A percentile compares a stretch with the other conserved stretches of the same genome.
Conservation (phyloP, 2,797 vertebrate species). For the Hyperoplus lanceolatus region DNA sequence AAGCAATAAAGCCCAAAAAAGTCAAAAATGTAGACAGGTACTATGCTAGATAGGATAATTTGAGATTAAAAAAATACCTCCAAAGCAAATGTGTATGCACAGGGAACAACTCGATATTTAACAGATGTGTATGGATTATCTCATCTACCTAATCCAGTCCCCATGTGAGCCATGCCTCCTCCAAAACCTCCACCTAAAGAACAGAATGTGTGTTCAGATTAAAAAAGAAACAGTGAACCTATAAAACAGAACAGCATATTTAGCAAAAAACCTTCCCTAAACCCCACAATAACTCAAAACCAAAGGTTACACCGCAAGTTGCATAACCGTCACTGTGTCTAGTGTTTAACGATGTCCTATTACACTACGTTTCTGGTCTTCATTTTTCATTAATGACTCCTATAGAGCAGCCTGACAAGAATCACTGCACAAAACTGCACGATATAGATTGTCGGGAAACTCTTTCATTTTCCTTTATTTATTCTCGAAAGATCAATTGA, state of each 20-base stretch:
- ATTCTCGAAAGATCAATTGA: too few species aligned
- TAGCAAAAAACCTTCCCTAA: not conserved
- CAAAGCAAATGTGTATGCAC: not conserved
- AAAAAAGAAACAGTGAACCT: not conserved
- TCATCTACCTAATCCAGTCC: conserved; percentile 94
- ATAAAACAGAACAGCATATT: not conserved
- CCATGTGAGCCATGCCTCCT: conserved; percentile 94
- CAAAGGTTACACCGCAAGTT: not conserved
- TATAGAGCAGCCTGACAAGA: too few species aligned
- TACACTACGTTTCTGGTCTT: too few species aligned
- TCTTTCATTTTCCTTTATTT: too few species aligned
- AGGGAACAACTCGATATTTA: not conserved
- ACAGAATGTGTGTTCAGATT: conserved; percentile 56
- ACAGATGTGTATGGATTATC: conserved; percentile 53
- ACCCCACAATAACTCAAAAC: not conserved
- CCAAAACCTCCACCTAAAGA: conserved; percentile 92
- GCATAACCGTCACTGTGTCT: not conserved
- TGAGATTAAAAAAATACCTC: not conserved
- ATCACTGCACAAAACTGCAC: too few species aligned
- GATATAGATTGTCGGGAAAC: too few species aligned
- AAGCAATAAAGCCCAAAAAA: too few species aligned
- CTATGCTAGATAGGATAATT: too few species aligned
- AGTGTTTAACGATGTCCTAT: not conserved
- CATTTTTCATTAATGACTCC: too few species aligned
- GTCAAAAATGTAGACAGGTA: too few species aligned